Evolutionary conservation across 2,797 vertebrate species (phyloP), one percentile per base, ranked within the genome.

Genomic region (Eremophila alpestris): DNA sequence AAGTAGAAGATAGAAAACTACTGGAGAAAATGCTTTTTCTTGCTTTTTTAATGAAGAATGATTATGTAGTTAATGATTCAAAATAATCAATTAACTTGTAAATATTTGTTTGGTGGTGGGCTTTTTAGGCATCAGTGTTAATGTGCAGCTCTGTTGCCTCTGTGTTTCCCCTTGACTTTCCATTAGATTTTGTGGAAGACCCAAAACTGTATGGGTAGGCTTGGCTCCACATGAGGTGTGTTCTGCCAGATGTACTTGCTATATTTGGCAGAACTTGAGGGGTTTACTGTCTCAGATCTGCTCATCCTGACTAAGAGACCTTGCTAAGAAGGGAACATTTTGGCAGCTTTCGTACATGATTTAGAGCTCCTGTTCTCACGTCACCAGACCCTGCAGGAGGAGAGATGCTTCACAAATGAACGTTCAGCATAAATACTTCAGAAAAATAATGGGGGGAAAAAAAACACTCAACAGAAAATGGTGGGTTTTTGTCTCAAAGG

Each of bases 321-420:
- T 95, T 76, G 40, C 77, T 85, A 70, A 95, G 90, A 95, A 89
- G 81, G 90, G 68, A 96, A 95, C 81, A 83, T 92, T 93, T 91
- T 97, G 95, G 88, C 73, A 96, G 74, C 90, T 94, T 97, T 96
- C 91, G 22, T 93, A 45, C 60, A 18, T 64, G 38, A 89, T 89
- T 88, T 83, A 85, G 87, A 95, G 20, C 90, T 85, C 65, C 38
- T 95, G 7, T 93, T 84, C 49, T 92, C 83, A 40, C 11, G 10
- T 94, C 45, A 64, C 55, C 85, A 94, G 84, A 41, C 85, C 58
- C 84, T 93, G 55, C 64, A 96, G 90, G 89, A 96, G 94, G 94
- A 96, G 87, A 96, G 85, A 87, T 64, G 75, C 83, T 76, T 83
- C 89, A n/a, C 63, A 77, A 89, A 52, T 81, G 58, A 90, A 85